Evolutionary conservation across 2,113 vertebrate genomes (phyloP).

Genomic region (Chrysochloris asiatica): DNA sequence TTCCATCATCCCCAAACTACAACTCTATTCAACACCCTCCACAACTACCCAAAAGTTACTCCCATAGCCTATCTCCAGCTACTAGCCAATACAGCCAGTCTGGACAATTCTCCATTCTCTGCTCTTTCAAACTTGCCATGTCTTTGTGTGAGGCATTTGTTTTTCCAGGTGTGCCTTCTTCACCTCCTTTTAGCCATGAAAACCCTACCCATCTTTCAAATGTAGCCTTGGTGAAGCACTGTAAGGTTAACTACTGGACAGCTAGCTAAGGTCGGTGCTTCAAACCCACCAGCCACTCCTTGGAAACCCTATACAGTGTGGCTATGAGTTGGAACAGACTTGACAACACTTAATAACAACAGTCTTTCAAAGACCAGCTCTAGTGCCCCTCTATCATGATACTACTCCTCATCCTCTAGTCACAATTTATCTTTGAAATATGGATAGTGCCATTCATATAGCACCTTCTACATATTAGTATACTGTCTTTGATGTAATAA

Average conservation of each 20-base stretch:
- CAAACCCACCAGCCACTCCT: too few species aligned
- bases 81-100: not conserved
- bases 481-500: too few species aligned
- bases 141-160: not conserved
- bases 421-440: not conserved
- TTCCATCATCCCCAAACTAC: not conserved
- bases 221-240: too few species aligned
- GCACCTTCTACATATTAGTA: not conserved
- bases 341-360: too few species aligned
- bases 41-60: not conserved
- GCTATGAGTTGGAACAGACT: too few species aligned
- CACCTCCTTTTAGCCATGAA: not conserved
- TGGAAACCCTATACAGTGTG: too few species aligned
- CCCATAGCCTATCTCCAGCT: not conserved
- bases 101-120: not conserved
- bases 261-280: too few species aligned
- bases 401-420: not conserved
- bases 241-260: too few species aligned
- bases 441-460: fast-evolving
- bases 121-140: too few species aligned
- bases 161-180: not conserved
- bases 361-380: too few species aligned
- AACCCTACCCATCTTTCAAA: not conserved
- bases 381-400: too few species aligned
- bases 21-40: not conserved